Base-by-base conservation (phyloP, 2,888 invertebrate species). In the Agrotis segetum region DNA sequence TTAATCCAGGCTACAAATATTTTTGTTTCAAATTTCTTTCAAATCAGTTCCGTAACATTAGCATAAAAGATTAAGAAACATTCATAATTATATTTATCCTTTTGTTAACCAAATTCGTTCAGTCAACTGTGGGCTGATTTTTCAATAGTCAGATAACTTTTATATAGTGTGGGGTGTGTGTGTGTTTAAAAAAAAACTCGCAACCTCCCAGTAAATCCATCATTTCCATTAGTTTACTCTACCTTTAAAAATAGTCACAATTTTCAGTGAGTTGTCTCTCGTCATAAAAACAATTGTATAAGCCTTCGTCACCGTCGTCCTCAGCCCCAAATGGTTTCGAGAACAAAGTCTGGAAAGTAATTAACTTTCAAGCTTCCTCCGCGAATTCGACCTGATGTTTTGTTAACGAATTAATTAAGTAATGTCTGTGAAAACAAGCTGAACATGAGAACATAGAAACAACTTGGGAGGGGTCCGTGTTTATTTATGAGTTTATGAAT, bases 301-400 rank as follows among this genome's bases (percentile, higher is more conserved):
- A 70, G 34, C 75, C 29, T 34, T 34, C 34, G 34, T 34, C 34
- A 34, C 34, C 34, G 34, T 34, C 34, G 21, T 47, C 55, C 17
- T 44, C n/a, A 29, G 53, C 14, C 75, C 29, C 16, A 67, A 75
- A 67, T 34, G 21, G 44, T 67, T 74, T 55, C 24, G n/a, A 49
- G n/a, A 56, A 72, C 49, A 56, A 71, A 75, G 49, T 56, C 76
- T 56, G 49, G 3, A n/a, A 75, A 75, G 49, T 69, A 78, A 78
- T 78, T 78, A 63, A 78, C 58, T 74, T 80, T 24, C 29, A 49
- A 63, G 65, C 59, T 69, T 56, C 29, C 67, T 46, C 44, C 29
- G 5, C 5, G 21, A 74, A 62, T 53, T 34, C 46, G 13, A 50
- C n/a, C 59, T 68, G 55, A 49, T 68, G 62, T 74, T 74, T 68